Conservation (phyloP, 1,140 invertebrate species). For the Drosophila bocqueti region DNA sequence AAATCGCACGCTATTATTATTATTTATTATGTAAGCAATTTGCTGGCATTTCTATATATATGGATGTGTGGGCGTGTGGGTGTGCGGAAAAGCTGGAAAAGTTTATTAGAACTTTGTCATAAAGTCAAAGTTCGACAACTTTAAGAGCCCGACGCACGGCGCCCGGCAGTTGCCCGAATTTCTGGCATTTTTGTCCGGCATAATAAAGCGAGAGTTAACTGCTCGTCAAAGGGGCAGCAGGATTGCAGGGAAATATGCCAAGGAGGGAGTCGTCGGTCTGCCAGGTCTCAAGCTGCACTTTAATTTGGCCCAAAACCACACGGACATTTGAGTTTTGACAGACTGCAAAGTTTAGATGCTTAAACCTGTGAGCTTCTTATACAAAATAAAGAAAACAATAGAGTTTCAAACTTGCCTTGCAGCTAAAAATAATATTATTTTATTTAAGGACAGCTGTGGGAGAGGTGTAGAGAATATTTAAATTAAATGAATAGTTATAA, state of each 20-base stretch:
- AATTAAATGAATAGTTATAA: too few relatives aligned
- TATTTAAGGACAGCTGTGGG: too few relatives aligned
- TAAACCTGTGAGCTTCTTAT: background rate
- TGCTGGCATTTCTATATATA: constrained; percentile 60
- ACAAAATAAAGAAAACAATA: background rate
- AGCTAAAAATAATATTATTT: background rate
- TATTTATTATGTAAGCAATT: constrained; percentile 81
- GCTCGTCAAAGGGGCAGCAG: background rate
- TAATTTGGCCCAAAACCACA: constrained; percentile 1
- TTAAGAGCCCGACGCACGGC: constrained; percentile 34
- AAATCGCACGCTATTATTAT: constrained; percentile 81
- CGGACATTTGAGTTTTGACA: background rate
- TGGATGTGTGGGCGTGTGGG: constrained; percentile 18
- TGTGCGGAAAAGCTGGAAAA: constrained; percentile 17
- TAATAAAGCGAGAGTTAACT: constrained; percentile 11
- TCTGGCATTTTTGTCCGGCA: constrained; percentile 19
- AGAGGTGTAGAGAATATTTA: background rate
- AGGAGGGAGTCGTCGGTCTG: background rate
- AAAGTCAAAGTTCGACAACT: constrained; percentile 62
- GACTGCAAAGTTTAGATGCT: background rate
- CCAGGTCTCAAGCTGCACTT: background rate
- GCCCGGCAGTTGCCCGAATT: constrained; percentile 1
- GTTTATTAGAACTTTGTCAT: constrained; percentile 73
- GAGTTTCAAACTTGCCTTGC: background rate
- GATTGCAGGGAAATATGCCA: background rate